Percentiles rank a stretch among this genome's conserved stretches.
phyloP scores from a whole-genome alignment of 2,113 vertebrate species.

The Maylandia zebra region DNA sequence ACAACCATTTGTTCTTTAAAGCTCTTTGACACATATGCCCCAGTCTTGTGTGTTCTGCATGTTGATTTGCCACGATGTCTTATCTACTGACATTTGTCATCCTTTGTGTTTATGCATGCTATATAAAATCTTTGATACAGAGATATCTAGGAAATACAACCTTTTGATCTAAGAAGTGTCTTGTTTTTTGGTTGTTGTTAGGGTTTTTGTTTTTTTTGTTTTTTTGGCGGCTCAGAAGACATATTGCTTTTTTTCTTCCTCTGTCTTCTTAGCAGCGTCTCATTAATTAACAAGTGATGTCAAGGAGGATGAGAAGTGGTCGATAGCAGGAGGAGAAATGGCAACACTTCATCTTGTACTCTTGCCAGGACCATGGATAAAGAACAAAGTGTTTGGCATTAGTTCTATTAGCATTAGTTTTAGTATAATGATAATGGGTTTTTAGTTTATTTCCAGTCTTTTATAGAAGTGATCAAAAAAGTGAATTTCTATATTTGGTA shows the following conservation, averaged over 20 bases:
- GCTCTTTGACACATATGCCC: background rate
- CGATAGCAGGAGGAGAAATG: background rate
- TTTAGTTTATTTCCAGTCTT: background rate
- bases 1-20: background rate
- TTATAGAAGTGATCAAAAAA: background rate
- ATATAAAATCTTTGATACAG: slow-evolving; percentile 5
- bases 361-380: background rate
- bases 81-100: background rate
- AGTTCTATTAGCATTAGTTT: background rate
- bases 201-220: background rate
- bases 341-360: background rate
- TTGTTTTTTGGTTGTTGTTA: background rate
- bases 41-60: background rate
- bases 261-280: slow-evolving; percentile 32
- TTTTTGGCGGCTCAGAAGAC: slow-evolving; percentile 1
- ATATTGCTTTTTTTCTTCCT: slow-evolving; percentile 38
- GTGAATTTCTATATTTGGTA: background rate
- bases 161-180: background rate
- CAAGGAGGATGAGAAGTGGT: slow-evolving; percentile 10
- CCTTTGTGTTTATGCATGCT: background rate
- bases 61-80: background rate
- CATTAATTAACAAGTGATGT: slow-evolving; percentile 62
- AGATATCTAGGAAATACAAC: slow-evolving; percentile 12
- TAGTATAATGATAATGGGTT: background rate
- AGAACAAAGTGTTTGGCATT: background rate